Evolutionary conservation across 2,797 vertebrate genomes (phyloP).

Genomic region (Luscinia megarhynchos): DNA sequence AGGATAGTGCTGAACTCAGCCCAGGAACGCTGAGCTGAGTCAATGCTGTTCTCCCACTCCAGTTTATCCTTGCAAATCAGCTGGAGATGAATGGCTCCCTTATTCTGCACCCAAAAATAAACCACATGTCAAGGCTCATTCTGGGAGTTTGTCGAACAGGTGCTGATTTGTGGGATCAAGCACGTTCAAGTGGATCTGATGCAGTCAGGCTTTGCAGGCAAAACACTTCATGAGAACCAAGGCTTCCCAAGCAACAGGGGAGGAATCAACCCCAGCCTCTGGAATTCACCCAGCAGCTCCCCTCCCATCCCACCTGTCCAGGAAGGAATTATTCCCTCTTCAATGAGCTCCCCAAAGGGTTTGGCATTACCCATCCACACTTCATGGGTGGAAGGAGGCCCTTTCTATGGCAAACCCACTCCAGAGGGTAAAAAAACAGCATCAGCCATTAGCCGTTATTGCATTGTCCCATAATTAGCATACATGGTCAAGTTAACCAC

Average conservation of each 20-base stretch:
- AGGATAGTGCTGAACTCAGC: background rate
- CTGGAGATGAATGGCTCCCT: background rate
- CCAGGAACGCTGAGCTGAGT: background rate
- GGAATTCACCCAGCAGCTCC: background rate
- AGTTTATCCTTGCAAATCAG: slow-evolving; percentile 1
- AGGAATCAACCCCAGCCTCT: background rate
- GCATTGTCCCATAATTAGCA: no score
- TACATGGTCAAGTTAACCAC: background rate
- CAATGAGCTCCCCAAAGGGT: background rate
- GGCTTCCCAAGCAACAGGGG: background rate
- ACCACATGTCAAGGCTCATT: background rate
- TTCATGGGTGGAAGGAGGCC: fast-evolving
- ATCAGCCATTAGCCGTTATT: background rate
- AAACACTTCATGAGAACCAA: background rate
- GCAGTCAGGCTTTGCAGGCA: background rate
- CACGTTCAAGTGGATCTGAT: background rate
- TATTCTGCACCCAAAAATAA: background rate
- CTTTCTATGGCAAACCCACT: background rate
- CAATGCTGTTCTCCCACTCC: background rate
- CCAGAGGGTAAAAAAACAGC: background rate
- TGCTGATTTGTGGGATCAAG: background rate
- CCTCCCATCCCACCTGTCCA: background rate
- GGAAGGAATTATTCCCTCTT: background rate
- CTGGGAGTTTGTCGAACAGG: background rate
- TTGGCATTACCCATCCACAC: background rate